Conservation (phyloP, 2,113 vertebrate species). For the Ictalurus punctatus region DNA sequence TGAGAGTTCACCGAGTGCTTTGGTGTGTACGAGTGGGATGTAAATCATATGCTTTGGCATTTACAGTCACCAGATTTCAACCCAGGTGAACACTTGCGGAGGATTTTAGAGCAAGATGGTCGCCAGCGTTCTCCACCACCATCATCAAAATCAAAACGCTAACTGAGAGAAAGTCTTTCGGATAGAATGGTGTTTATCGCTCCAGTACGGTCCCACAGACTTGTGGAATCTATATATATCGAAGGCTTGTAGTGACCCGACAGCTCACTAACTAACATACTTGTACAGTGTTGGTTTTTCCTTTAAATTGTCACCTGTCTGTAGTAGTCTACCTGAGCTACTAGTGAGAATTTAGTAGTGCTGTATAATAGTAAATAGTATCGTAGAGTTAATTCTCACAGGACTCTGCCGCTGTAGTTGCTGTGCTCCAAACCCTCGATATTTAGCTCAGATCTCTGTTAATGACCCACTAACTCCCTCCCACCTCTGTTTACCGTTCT, state of each 20-base stretch:
- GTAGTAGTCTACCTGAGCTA: background rate
- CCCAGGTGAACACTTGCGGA: background rate
- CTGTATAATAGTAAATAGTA: background rate
- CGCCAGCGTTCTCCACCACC: background rate
- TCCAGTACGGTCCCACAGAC: background rate
- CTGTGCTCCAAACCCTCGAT: background rate
- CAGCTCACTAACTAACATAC: background rate
- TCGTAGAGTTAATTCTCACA: background rate
- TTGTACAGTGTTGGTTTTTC: background rate
- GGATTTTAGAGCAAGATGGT: background rate
- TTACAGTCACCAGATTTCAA: background rate
- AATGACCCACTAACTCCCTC: background rate
- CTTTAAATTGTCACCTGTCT: background rate
- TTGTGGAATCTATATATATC: background rate
- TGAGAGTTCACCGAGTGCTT: background rate
- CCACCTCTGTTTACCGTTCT: conserved; percentile 30
- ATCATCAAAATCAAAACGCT: background rate
- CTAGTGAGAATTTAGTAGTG: background rate
- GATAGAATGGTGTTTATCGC: background rate
- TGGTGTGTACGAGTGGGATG: background rate
- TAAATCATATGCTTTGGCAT: background rate
- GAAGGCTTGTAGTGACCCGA: background rate
- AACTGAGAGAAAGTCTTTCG: background rate
- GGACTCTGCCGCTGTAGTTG: background rate
- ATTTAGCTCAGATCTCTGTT: background rate